Evolutionary conservation across 2,888 invertebrate genomes (phyloP).

Genomic region (Acronicta alni): DNA sequence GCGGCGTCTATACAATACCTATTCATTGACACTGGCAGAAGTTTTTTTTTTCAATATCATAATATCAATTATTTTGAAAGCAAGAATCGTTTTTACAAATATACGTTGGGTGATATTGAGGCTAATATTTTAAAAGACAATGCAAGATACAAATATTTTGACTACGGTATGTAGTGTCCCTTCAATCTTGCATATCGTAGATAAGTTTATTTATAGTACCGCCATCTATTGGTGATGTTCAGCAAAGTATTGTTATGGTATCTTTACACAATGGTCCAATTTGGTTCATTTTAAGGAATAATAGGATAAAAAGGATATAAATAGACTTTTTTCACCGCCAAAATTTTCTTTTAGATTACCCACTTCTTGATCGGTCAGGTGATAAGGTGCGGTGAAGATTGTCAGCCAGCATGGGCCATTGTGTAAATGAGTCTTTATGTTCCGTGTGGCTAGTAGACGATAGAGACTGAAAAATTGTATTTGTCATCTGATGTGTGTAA

Average conservation of each 20-base stretch:
- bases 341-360: too few relatives aligned
- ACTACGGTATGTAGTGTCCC: conserved; percentile 7
- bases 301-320: too few relatives aligned
- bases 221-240: conserved; percentile 40
- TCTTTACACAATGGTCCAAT: conserved; percentile 11
- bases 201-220: conserved; percentile 40
- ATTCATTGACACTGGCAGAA: too few relatives aligned
- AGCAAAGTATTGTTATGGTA: conserved; percentile 34
- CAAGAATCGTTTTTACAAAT: conserved; percentile 16
- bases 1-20: too few relatives aligned
- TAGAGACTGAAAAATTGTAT: conserved; percentile 71
- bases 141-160: conserved; percentile 25
- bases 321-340: too few relatives aligned
- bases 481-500: conserved; percentile 69
- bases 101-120: conserved; percentile 34
- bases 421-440: conserved; percentile 25
- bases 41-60: not conserved
- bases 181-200: conserved; percentile 42
- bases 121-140: conserved; percentile 29
- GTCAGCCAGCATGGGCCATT: conserved; percentile 15
- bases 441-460: conserved; percentile 61
- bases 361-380: too few relatives aligned
- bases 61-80: not conserved
- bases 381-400: not conserved
- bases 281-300: not conserved